A percentile compares a stretch with the other conserved stretches of the same genome.
Conservation (phyloP, 2,113 vertebrate genomes). For the Zapus hudsonius region DNA sequence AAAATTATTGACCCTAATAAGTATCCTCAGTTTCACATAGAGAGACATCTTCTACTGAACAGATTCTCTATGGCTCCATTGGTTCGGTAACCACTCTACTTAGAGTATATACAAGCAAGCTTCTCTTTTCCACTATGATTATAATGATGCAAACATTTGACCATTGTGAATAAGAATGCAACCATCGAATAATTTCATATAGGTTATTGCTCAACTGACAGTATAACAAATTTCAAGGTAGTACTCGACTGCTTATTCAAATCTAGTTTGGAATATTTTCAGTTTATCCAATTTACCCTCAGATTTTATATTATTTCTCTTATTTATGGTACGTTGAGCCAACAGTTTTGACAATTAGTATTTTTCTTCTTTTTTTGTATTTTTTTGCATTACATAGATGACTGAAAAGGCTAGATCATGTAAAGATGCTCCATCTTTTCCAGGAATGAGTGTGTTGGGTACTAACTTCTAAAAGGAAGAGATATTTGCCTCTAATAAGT, state of each 20-base stretch:
- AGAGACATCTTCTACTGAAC: conserved; percentile 40
- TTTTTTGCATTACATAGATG: not conserved
- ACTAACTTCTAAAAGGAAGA: conserved; percentile 28
- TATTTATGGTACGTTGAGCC: conserved; percentile 21
- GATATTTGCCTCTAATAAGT: conserved; percentile 7
- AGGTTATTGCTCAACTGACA: conserved; percentile 48
- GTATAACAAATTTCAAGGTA: conserved; percentile 47
- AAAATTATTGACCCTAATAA: conserved; percentile 42
- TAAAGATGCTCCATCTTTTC: not conserved
- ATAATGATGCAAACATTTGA: conserved; percentile 56
- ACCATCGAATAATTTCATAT: conserved; percentile 59
- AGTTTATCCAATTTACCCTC: conserved; percentile 17
- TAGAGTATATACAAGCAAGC: conserved; percentile 50
- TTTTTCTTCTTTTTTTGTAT: conserved; percentile 31
- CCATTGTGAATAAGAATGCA: conserved; percentile 47
- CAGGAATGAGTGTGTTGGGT: not conserved
- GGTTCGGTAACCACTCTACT: conserved; percentile 55
- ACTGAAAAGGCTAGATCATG: not conserved
- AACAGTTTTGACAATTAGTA: conserved; percentile 27
- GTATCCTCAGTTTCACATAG: conserved; percentile 6
- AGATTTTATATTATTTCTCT: conserved; percentile 58
- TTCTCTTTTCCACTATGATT: conserved; percentile 54
- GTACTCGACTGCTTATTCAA: conserved; percentile 50
- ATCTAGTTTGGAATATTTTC: conserved; percentile 50
- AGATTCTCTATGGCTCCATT: conserved; percentile 32